These are phyloP conservation scores for Osmerus mordax DNA, from an alignment of 2,113 vertebrate species.

Conservation along the genomic window DNA sequence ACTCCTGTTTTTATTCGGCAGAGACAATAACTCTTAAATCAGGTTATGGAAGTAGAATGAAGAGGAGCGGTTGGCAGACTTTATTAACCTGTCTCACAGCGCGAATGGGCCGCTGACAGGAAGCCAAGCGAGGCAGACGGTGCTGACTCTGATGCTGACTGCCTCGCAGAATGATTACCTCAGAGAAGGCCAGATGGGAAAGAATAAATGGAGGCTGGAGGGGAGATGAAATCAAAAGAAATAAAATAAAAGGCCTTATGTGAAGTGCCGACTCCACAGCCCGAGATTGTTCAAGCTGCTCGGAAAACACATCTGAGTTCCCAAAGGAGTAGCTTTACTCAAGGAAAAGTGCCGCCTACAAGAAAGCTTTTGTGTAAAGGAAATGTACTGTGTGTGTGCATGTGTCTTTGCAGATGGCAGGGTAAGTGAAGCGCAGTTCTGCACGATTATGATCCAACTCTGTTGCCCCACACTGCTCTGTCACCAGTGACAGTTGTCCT, in stretches of 20 bases:
- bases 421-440: slow-evolving; percentile 34
- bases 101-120: slow-evolving; percentile 2
- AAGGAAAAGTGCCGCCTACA: slow-evolving; percentile 22
- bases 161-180: slow-evolving; percentile 29
- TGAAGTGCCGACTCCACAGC: slow-evolving; percentile 29
- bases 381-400: slow-evolving; percentile 8
- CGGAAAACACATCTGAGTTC: slow-evolving; percentile 10
- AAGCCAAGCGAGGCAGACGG: neutral
- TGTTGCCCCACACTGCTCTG: slow-evolving; percentile 15
- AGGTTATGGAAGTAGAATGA: slow-evolving; percentile 32
- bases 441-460: slow-evolving; percentile 20
- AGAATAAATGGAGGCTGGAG: slow-evolving; percentile 6
- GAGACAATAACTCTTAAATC: slow-evolving; percentile 50
- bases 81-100: slow-evolving; percentile 44
- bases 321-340: neutral
- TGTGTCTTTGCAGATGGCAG: slow-evolving; percentile 23
- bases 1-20: slow-evolving; percentile 42
- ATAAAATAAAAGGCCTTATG: slow-evolving; percentile 42
- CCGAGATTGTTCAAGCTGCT: slow-evolving; percentile 15
- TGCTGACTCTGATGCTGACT: slow-evolving; percentile 7
- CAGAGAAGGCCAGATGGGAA: slow-evolving; percentile 28
- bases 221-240: slow-evolving; percentile 33
- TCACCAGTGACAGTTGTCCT: slow-evolving; percentile 15
- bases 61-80: slow-evolving; percentile 31
- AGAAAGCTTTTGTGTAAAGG: slow-evolving; percentile 22